Percentiles rank a stretch among this genome's conserved stretches.
Evolutionary conservation across 2,113 vertebrate species (phyloP).

Genomic region (Shinisaurus crocodilurus): DNA sequence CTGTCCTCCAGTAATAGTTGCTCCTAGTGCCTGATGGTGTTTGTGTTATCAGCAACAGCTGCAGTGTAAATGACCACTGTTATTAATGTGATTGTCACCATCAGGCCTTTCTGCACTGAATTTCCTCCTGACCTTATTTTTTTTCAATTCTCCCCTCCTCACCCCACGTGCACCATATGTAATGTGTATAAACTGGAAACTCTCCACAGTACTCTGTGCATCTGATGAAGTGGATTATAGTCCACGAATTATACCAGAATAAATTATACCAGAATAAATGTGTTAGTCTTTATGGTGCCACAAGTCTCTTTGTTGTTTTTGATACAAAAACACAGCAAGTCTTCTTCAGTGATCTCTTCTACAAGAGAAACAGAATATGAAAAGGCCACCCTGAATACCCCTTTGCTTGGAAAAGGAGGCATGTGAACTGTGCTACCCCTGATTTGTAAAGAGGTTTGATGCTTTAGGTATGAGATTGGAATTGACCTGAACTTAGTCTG

Average conservation of each 20-base stretch:
- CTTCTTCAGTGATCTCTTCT: not conserved
- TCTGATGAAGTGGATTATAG: too few species aligned
- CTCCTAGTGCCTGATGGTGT: not conserved
- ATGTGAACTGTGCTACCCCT: not conserved
- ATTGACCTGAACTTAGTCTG: not conserved
- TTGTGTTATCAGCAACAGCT: not conserved
- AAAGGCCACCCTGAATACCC: not conserved
- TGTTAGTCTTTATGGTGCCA: too few species aligned
- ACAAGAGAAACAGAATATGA: not conserved
- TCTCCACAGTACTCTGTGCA: too few species aligned
- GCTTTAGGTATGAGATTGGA: not conserved
- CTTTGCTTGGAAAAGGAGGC: not conserved
- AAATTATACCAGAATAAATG: too few species aligned
- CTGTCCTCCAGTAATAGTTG: not conserved
- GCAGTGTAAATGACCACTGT: too few species aligned
- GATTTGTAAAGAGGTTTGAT: not conserved
- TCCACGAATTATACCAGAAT: too few species aligned
- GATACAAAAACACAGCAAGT: not conserved
- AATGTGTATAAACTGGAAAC: too few species aligned
- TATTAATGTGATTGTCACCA: too few species aligned
- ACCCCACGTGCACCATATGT: too few species aligned
- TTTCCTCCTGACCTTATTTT: too few species aligned
- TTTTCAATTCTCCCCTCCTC: too few species aligned
- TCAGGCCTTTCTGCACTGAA: too few species aligned
- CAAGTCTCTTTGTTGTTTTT: not conserved